phyloP scores from a whole-genome alignment of 1,140 invertebrate species.

The Helicoverpa zea region DNA sequence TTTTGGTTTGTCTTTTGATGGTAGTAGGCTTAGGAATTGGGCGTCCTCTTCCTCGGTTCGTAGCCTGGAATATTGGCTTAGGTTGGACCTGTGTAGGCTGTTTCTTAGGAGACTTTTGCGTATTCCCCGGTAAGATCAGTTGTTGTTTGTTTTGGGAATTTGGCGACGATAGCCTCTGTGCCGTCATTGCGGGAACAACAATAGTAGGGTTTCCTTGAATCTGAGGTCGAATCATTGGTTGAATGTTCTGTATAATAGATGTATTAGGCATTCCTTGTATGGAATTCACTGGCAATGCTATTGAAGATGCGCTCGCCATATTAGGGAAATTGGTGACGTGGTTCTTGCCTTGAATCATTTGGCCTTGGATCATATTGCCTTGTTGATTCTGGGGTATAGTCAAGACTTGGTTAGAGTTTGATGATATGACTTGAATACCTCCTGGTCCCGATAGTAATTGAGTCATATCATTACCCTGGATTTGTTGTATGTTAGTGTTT shows the following conservation, averaged over 20 bases:
- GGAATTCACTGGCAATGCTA: constrained; percentile 83
- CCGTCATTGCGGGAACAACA: constrained; percentile 82
- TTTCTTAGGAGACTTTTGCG: constrained; percentile 85
- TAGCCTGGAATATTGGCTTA: constrained; percentile 84
- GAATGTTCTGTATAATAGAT: constrained; percentile 83
- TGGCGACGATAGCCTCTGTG: constrained; percentile 81
- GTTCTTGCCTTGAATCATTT: constrained; percentile 82
- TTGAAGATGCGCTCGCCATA: constrained; percentile 83
- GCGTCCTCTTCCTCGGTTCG: constrained; percentile 79
- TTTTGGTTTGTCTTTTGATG: constrained; percentile 83
- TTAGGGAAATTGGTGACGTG: constrained; percentile 84
- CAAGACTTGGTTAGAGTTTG: constrained; percentile 84
- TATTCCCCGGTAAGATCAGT: constrained; percentile 77
- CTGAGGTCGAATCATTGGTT: constrained; percentile 83
- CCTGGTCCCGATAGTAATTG: constrained; percentile 80
- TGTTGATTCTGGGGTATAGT: constrained; percentile 82
- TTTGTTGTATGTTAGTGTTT: constrained; percentile 79
- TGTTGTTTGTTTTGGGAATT: constrained; percentile 83
- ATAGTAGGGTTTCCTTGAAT: constrained; percentile 84
- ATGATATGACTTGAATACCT: constrained; percentile 85
- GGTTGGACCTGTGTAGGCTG: constrained; percentile 82
- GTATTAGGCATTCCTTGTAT: constrained; percentile 82
- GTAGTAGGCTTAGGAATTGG: constrained; percentile 82
- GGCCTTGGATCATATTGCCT: constrained; percentile 66
- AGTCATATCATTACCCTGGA: constrained; percentile 81